Conservation (phyloP, 2,113 vertebrate genomes). For the Ailurus styani region DNA sequence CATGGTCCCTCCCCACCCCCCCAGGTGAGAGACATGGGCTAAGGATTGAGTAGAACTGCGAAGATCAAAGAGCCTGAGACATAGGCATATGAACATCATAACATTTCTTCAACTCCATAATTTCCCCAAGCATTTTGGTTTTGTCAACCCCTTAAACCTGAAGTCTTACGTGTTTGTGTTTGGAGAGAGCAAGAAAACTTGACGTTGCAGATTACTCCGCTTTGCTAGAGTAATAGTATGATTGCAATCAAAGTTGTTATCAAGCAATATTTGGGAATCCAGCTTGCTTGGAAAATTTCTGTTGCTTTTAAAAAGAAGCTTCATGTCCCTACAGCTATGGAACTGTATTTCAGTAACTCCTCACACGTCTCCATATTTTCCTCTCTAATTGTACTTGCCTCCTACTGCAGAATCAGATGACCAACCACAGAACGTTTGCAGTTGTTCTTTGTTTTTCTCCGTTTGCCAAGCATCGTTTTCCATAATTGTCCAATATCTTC, state of each 20-base stretch:
- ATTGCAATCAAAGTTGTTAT: not conserved
- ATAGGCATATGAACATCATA: not conserved
- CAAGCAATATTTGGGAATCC: constrained; percentile 4
- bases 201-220: not conserved
- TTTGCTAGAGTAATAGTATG: not conserved
- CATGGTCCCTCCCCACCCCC: not conserved
- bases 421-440: not conserved
- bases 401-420: not conserved
- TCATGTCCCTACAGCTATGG: not conserved
- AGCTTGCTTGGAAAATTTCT: not conserved
- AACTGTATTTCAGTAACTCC: not conserved
- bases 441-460: not conserved
- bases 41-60: not conserved
- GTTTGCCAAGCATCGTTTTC: constrained; percentile 23
- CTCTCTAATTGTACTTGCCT: not conserved
- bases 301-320: not conserved
- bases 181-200: not conserved
- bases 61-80: not conserved
- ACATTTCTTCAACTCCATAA: not conserved
- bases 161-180: not conserved
- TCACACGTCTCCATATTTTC: not conserved
- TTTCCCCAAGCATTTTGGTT: not conserved
- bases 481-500: not conserved
- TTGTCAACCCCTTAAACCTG: not conserved
- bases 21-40: not conserved